Evolutionary conservation across 2,888 invertebrate genomes (phyloP).

Genomic region (Acanthosepion pharaonis): DNA sequence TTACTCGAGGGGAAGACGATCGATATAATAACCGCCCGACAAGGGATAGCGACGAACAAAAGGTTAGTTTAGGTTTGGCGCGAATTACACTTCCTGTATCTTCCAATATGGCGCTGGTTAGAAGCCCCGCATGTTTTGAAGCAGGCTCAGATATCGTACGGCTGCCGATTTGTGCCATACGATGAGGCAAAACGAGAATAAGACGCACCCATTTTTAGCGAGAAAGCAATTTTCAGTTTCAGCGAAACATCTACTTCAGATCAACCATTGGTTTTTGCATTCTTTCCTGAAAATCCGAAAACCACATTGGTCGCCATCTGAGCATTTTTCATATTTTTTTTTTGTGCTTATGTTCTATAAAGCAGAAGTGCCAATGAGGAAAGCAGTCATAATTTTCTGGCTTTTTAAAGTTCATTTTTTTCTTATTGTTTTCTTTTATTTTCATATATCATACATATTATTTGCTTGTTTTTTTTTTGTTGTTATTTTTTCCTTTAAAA

Average conservation of each 20-base stretch:
- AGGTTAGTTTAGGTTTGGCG: neutral
- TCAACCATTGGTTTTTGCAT: neutral
- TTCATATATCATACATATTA: too few relatives aligned
- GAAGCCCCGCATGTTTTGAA: neutral
- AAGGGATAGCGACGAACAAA: neutral
- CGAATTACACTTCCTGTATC: conserved; percentile 3
- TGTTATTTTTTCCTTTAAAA: too few relatives aligned
- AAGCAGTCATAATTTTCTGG: neutral
- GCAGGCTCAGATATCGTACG: neutral
- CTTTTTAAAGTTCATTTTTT: too few relatives aligned
- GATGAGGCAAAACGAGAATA: neutral
- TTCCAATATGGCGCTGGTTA: neutral
- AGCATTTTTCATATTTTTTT: neutral
- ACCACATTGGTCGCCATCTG: neutral
- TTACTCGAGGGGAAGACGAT: neutral
- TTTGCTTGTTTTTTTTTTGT: too few relatives aligned
- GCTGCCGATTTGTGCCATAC: neutral
- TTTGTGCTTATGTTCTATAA: neutral
- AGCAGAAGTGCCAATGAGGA: neutral
- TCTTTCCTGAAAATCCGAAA: neutral
- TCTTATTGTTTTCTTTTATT: too few relatives aligned
- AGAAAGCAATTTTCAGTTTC: neutral
- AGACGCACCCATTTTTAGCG: neutral
- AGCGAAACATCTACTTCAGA: neutral
- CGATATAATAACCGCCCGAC: neutral